Evolutionary conservation across 1,140 invertebrate genomes (phyloP), one percentile per base, ranked within the genome.

Genomic region (Spodoptera frugiperda): DNA sequence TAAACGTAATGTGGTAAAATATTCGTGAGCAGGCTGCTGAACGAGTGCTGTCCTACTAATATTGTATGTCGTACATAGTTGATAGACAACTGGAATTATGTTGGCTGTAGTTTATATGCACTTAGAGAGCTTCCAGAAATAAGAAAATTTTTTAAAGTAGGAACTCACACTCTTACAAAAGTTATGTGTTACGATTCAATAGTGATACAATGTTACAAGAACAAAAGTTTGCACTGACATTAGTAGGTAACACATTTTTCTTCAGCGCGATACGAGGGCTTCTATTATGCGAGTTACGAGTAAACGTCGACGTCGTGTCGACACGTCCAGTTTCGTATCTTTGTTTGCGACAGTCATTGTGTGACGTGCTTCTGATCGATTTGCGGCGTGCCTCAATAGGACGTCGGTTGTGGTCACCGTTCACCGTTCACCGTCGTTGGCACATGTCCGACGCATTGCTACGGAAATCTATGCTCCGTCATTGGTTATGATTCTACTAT

Each of bases 331-430:
- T 44, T 72, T 19, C n/a, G 70, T 72, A 19, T 72, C 53, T 44
- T 57, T 61, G 55, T 67, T 48, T 67, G 63, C 19, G 70, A 59
- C 70, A 72, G 15, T 72, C 49, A 61, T 49, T 74, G 55, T 74
- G 71, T 74, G 53, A 74, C 17, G 44, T 63, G 59, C 59, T 44
- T 63, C 33, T 79, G 76, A 80, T 80, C 76, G 78, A 82, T 82
- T 78, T 80, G 81, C 63, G 81, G 81, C 55, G 46, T 68, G 71
- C 77, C 65, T 78, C 81, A 78, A 80, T 74, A 54, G 39, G 53
- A 33, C 70, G 67, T 63, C 54, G 49, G 55, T 74, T 77, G 78
- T 73, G 81, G 80, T 78, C 65, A 44, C 75, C 46, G 55, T 67
- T 39, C 71, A 71, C 30, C 54, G 19, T 0, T 17, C 39, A 48